Evolutionary conservation across 2,797 vertebrate species (phyloP).

Genomic region (Microcaecilia unicolor): DNA sequence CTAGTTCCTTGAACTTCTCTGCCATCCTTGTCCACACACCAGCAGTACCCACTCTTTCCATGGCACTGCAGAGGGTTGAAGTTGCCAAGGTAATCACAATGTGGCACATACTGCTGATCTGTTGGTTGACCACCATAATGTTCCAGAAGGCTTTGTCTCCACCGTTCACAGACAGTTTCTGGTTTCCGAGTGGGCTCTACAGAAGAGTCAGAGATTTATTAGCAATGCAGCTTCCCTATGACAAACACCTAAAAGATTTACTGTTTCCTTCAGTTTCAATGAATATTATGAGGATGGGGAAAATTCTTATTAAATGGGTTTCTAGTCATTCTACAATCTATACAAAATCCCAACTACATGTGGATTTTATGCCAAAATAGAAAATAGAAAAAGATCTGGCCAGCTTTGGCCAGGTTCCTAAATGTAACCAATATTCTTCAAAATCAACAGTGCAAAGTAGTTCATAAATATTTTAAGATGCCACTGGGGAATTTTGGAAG

Average conservation of each 20-base stretch:
- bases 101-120: conserved; percentile 52
- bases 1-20: conserved; percentile 78
- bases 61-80: conserved; percentile 63
- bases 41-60: conserved; percentile 63
- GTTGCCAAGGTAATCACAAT: conserved; percentile 42
- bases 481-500: too few relatives aligned
- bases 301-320: not conserved
- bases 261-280: too few relatives aligned
- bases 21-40: conserved; percentile 72
- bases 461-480: too few relatives aligned
- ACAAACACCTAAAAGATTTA: too few relatives aligned
- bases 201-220: not conserved
- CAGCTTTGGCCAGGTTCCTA: too few relatives aligned
- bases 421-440: too few relatives aligned
- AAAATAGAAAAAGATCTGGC: too few relatives aligned
- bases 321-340: too few relatives aligned
- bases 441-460: too few relatives aligned
- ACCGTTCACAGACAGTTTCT: conserved; percentile 55
- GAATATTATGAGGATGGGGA: not conserved
- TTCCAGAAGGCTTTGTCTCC: conserved; percentile 51
- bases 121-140: conserved; percentile 43
- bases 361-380: too few relatives aligned
- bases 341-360: too few relatives aligned
- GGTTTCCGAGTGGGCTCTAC: conserved; percentile 46
- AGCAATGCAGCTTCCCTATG: too few relatives aligned